phyloP scores from a whole-genome alignment of 2,797 vertebrate genomes.

The Falco naumanni region DNA sequence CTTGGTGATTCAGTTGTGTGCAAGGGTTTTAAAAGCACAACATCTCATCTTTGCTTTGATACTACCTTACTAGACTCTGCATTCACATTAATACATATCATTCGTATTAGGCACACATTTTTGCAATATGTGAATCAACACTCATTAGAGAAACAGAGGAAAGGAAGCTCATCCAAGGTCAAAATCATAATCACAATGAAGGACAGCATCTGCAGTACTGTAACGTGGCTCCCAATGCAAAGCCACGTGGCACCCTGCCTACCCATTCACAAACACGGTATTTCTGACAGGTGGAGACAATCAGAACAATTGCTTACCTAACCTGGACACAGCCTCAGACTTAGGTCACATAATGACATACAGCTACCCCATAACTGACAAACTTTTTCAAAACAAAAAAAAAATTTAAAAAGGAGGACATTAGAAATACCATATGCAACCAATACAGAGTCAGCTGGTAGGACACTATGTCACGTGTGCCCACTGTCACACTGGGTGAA shows the following conservation, averaged over 20 bases:
- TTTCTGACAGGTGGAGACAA: not conserved
- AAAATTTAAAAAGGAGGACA: not conserved
- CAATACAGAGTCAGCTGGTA: not conserved
- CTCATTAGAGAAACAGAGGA: not conserved
- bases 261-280: not conserved
- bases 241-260: not conserved
- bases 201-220: not conserved
- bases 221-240: not conserved
- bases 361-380: not conserved
- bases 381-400: not conserved
- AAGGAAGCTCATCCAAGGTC: not conserved
- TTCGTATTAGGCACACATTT: not conserved
- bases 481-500: not conserved
- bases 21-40: not conserved
- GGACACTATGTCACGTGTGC: not conserved
- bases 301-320: not conserved
- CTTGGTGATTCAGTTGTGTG: not conserved
- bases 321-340: not conserved
- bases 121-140: not conserved
- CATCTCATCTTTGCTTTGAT: not conserved
- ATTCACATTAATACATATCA: not conserved
- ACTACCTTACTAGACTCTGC: not conserved
- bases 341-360: not conserved
- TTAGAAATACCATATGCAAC: not conserved
- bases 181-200: not conserved